Percentiles rank a stretch among this genome's conserved stretches.
Conservation (phyloP, 1,140 invertebrate species). For the Ceratina calcarata region DNA sequence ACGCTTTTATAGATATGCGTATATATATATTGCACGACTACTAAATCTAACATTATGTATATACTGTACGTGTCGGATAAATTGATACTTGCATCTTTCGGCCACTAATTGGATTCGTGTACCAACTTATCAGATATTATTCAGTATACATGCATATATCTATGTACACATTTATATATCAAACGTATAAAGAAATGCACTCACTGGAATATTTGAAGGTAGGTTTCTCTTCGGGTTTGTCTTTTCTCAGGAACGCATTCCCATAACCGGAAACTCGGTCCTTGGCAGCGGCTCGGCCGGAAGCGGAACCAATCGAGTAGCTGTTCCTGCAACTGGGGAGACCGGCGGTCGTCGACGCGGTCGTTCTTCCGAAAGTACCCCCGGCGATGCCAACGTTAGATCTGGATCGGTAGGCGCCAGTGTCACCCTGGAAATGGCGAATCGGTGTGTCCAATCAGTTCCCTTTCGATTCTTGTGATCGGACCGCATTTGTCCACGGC, state of each 20-base stretch:
- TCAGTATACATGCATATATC: too few species aligned
- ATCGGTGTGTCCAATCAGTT: conserved; percentile 4
- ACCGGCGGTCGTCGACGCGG: conserved; percentile 64
- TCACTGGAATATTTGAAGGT: conserved; percentile 73
- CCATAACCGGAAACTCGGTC: conserved; percentile 65
- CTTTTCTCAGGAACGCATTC: conserved; percentile 69
- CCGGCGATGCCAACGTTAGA: conserved; percentile 58
- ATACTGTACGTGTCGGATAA: too few species aligned
- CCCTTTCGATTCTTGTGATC: neutral
- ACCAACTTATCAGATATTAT: too few species aligned
- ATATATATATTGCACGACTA: too few species aligned
- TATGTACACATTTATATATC: too few species aligned
- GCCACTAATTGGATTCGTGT: too few species aligned
- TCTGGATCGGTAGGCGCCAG: conserved; percentile 71
- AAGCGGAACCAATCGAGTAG: conserved; percentile 66
- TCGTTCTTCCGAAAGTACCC: conserved; percentile 64
- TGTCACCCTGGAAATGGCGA: conserved; percentile 70
- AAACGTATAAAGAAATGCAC: conserved; percentile 25
- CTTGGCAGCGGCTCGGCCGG: conserved; percentile 64
- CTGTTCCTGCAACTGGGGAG: conserved; percentile 72
- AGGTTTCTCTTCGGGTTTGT: conserved; percentile 72
- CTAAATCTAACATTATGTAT: too few species aligned
- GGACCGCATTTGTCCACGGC: conserved; percentile 6
- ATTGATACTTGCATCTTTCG: too few species aligned
- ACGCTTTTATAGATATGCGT: too few species aligned